Base-by-base conservation (phyloP, 2,888 invertebrate species). In the Yponomeuta malinellus region DNA sequence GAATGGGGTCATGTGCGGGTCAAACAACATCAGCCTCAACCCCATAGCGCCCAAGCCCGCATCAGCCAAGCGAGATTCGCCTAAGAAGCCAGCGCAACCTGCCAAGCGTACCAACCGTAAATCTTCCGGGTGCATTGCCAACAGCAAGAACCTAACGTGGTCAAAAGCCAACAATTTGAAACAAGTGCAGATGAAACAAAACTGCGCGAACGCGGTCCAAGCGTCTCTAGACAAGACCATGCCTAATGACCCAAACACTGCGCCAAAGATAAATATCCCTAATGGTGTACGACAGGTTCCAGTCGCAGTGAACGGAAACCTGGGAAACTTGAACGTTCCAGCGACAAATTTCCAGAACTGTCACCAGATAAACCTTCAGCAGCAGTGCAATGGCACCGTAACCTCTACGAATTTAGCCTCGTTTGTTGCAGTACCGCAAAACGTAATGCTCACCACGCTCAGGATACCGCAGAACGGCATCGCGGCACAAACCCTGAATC, bases 371-470 rank as follows among this genome's bases (percentile, higher is more conserved):
- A 91, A 89, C 78, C 84, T 91, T 73, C 83, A 86, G 48, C 90
- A 89, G 74, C 81, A 82, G 10, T 89, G 89, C 74, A 90, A 68
- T 74, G 89, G 89, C 63, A 79, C 88, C 4, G 88, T 89, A 9
- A 82, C 86, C 63, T 80, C 88, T n/a, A 86, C 84, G 73, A 88
- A 87, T 77, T 79, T 92, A 75, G 79, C 88, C 68, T 89, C 91
- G n/a, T 90, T 92, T 74, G 87, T 92, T 63, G 87, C 92, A 33
- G 86, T 92, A 71, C 93, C 93, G 70, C 93, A 93, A 73, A 93
- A 93, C 74, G 90, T 94, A 43, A 89, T 94, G 87, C 88, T 94
- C 15, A 93, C 94, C 73, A 87, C 94, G 59, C 87, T 94, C 78
- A 90, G 93, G 78, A 90, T 94, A 87, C 93, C 94, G 31, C 92